These are phyloP conservation scores for Physella acuta DNA, from an alignment of 1,140 invertebrate species.

Conservation along the genomic window DNA sequence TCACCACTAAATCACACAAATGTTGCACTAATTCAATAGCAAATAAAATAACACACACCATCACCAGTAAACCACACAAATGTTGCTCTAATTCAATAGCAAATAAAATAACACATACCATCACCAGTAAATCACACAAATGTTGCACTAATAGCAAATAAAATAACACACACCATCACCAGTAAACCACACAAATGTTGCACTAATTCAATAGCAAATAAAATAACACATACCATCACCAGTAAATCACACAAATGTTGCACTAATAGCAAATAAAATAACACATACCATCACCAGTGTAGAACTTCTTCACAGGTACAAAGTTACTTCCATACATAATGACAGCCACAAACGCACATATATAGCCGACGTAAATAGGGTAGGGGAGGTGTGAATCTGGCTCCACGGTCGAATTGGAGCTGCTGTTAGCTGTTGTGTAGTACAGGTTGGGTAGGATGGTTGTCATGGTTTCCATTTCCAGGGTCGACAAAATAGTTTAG, in stretches of 20 bases:
- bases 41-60: conserved; percentile 44
- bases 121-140: no score
- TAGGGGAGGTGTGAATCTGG: neutral
- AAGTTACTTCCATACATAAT: conserved; percentile 60
- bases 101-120: no score
- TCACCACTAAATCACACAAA: conserved; percentile 54
- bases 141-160: no score
- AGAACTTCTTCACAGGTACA: conserved; percentile 59
- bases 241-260: no score
- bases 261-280: neutral
- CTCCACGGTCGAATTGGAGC: no score
- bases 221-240: no score
- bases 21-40: conserved; percentile 33
- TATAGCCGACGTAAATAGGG: conserved; percentile 47
- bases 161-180: no score
- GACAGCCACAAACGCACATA: conserved; percentile 49
- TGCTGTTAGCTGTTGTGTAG: neutral
- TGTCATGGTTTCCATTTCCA: neutral
- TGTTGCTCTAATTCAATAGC: no score
- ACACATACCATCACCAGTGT: conserved; percentile 59
- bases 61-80: conserved; percentile 60
- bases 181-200: no score
- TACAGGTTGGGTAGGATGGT: neutral
- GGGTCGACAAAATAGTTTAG: no score
- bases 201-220: neutral